A percentile compares a stretch with the other conserved stretches of the same genome.
Evolutionary conservation across 2,888 invertebrate genomes (phyloP).

Genomic region (Siphlonurus alternatus): DNA sequence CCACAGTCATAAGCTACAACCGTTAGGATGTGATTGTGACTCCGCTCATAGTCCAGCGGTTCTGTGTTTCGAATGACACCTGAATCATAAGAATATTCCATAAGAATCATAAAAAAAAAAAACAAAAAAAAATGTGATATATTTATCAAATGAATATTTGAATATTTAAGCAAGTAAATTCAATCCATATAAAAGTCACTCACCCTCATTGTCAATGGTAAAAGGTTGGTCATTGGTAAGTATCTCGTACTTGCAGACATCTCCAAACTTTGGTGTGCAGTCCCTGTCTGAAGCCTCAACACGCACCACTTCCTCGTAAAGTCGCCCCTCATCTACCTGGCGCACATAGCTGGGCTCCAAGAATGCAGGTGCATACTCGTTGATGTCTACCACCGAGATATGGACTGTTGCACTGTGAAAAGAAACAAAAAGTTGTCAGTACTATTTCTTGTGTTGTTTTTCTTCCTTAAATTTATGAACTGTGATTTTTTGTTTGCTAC

Average conservation of each 20-base stretch:
- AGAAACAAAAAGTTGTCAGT: slow-evolving; percentile 12
- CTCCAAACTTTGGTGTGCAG: slow-evolving; percentile 87
- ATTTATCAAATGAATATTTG: too few species aligned
- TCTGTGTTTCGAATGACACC: slow-evolving; percentile 86
- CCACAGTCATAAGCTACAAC: slow-evolving; percentile 97
- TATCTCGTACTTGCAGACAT: slow-evolving; percentile 96
- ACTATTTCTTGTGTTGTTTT: neutral
- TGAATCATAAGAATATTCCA: slow-evolving; percentile 22
- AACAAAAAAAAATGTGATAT: too few species aligned
- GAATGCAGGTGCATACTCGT: slow-evolving; percentile 89
- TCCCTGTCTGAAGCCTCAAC: slow-evolving; percentile 87
- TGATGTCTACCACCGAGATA: slow-evolving; percentile 89
- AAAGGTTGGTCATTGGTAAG: slow-evolving; percentile 82
- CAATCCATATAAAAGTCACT: slow-evolving; percentile 14
- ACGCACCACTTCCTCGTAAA: slow-evolving; percentile 78
- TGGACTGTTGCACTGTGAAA: slow-evolving; percentile 69
- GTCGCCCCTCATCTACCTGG: slow-evolving; percentile 75
- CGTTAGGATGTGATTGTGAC: slow-evolving; percentile 90
- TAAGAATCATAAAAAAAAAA: neutral
- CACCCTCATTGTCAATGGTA: slow-evolving; percentile 77
- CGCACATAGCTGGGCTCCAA: slow-evolving; percentile 79
- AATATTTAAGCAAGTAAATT: neutral
- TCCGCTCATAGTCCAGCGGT: slow-evolving; percentile 77
- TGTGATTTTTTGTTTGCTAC: too few species aligned
- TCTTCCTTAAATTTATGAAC: too few species aligned